Base-by-base conservation (phyloP, 2,113 vertebrate species). In the Ammodytes marinus region DNA sequence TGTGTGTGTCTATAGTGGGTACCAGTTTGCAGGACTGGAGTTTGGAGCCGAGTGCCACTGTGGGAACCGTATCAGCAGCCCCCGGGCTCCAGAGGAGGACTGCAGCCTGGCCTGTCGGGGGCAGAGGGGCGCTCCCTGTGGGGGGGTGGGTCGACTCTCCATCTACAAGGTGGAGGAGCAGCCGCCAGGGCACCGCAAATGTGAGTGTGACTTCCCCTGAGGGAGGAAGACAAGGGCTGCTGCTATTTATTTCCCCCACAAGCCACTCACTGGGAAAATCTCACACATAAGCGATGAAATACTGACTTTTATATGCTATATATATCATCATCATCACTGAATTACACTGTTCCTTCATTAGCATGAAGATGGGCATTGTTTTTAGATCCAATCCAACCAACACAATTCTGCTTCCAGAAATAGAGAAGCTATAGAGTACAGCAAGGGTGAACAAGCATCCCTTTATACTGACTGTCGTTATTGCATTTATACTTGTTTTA, bases 41-140 rank as follows among this genome's bases (percentile, higher is more conserved):
- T 96, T 95, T 0, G 98, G 98, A 11, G 95, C 97, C 0, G 98
- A 99, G 90, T 99, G 98, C 89, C 97, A 97, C 94, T 99, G 98
- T 0, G 98, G 98, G 75, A 99, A 99, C 92, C 86, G 85, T 13
- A 95, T 99, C 39, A 96, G 96, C 0, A 89, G 83, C 0, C 73
- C 69, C 0, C 80, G 82, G 3, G 87, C 95, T 0, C 91, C 91
- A 6, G 94, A 94, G 0, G 95, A 96, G 91, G 97, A 97, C 63
- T 99, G 98, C 68, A 97, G 94, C 88, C 95, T 96, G 46, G 95
- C 96, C 79, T 99, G 98, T 82, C 95, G 95, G 69, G 96, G 97
- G 0, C 94, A 99, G 83, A 96, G 95, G 82, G 96, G 96, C 54
- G 92, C 96, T 0, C 46, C 91, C n/a, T 99, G 98, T 0, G 98